Evolutionary conservation across 2,113 vertebrate genomes (phyloP).

Genomic region (Salvator merianae): DNA sequence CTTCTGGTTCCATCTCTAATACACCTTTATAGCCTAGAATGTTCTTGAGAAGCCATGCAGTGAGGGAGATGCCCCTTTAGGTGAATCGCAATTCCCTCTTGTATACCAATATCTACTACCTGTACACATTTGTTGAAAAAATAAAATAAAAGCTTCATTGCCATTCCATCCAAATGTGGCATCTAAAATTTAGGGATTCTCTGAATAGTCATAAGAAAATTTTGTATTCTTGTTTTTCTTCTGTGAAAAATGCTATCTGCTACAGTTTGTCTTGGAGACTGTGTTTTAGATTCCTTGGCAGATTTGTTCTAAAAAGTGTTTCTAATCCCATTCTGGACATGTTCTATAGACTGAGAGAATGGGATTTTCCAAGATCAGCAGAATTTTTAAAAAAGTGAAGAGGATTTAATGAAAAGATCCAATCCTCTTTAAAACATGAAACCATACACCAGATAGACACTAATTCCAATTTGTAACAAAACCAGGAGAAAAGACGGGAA

Average conservation of each 20-base stretch:
- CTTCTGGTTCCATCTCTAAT: too few relatives aligned
- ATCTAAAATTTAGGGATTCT: not conserved
- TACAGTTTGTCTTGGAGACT: not conserved
- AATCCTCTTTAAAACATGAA: conserved; percentile 59
- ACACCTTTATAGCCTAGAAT: too few relatives aligned
- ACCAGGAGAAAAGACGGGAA: conserved; percentile 56
- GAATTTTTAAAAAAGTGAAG: conserved; percentile 30
- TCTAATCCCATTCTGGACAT: conserved; percentile 50
- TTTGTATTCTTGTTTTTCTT: conserved; percentile 1
- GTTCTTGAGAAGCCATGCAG: too few relatives aligned
- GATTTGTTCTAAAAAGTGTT: conserved; percentile 41
- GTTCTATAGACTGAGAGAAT: conserved; percentile 41
- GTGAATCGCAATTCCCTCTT: too few relatives aligned
- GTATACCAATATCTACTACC: too few relatives aligned
- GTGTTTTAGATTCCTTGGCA: conserved; percentile 48
- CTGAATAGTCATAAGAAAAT: too few relatives aligned
- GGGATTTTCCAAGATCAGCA: conserved; percentile 46
- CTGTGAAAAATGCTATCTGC: conserved; percentile 25
- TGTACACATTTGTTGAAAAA: not conserved
- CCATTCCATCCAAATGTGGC: conserved; percentile 4
- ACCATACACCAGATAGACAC: conserved; percentile 55
- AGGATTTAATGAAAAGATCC: conserved; percentile 49
- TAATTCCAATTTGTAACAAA: conserved; percentile 75
- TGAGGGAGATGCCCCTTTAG: too few relatives aligned
- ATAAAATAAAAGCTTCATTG: conserved; percentile 14